These are phyloP conservation scores for Polypterus bichir DNA, from an alignment of 2,113 vertebrate species.

Conservation along the genomic window DNA sequence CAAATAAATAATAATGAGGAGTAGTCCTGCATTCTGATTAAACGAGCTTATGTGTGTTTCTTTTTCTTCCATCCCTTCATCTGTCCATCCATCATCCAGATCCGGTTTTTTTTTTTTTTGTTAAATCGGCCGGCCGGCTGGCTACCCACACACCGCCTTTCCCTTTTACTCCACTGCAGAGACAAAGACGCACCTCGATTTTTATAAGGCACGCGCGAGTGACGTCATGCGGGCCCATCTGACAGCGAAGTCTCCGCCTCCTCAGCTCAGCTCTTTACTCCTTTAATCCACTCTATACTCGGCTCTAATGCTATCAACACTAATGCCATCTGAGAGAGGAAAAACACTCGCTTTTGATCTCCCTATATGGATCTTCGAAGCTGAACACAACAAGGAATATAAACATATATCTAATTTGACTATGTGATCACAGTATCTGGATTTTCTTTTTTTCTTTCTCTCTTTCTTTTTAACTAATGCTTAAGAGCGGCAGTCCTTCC, in stretches of 20 bases:
- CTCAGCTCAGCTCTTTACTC: constrained; percentile 27
- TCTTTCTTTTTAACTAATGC: constrained; percentile 4
- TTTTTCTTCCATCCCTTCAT: too few relatives aligned
- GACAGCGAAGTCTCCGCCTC: constrained; percentile 42
- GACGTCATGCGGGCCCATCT: constrained; percentile 53
- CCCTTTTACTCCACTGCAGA: not conserved
- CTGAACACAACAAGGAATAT: not conserved
- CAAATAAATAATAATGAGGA: too few relatives aligned
- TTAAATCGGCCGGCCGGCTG: too few relatives aligned
- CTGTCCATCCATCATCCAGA: too few relatives aligned
- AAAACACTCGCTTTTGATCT: constrained; percentile 7
- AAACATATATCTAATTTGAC: not conserved
- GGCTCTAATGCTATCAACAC: constrained; percentile 20
- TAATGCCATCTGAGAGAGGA: constrained; percentile 7
- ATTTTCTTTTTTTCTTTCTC: constrained; percentile 3
- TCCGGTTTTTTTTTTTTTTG: too few relatives aligned
- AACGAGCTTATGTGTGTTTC: too few relatives aligned
- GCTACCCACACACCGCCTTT: too few relatives aligned
- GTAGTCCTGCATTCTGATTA: too few relatives aligned
- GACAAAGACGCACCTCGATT: constrained; percentile 22
- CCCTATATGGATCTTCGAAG: constrained; percentile 10
- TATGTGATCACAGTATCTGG: not conserved
- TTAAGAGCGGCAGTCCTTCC: not conserved
- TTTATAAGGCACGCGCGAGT: constrained; percentile 18
- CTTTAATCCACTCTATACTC: constrained; percentile 27